Conservation (phyloP, 2,888 invertebrate species). For the Rhimphoctona megacephalus region DNA sequence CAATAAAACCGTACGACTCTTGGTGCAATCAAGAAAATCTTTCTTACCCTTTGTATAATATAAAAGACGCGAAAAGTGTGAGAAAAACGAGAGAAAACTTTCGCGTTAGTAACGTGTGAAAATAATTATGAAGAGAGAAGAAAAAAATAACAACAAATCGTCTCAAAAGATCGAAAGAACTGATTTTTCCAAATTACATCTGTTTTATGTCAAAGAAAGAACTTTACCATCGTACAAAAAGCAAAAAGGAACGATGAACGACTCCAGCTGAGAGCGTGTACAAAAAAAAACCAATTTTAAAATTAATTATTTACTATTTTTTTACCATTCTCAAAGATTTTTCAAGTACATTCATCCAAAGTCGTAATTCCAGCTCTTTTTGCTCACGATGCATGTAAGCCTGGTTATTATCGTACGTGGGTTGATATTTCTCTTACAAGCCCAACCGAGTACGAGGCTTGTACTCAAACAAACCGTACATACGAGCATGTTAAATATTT, state of each 20-base stretch:
- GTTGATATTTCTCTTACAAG: constrained; percentile 44
- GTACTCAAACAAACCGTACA: constrained; percentile 1
- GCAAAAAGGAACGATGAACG: neutral
- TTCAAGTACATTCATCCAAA: neutral
- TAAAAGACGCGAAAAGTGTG: neutral
- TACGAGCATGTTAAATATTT: constrained; percentile 40
- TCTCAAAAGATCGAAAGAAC: neutral
- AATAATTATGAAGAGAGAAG: neutral
- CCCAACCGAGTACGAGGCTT: constrained; percentile 13
- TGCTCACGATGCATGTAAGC: neutral
- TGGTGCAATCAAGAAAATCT: neutral
- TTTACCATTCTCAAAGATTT: neutral
- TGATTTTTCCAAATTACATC: neutral
- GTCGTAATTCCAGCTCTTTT: constrained; percentile 9
- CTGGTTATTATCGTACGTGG: constrained; percentile 48
- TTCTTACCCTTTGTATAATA: neutral
- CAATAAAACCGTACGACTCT: constrained; percentile 42
- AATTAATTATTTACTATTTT: neutral
- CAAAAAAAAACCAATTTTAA: neutral
- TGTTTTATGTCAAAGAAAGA: neutral
- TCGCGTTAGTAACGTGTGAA: neutral
- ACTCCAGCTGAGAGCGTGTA: neutral
- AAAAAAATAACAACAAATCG: neutral
- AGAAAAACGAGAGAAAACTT: neutral
- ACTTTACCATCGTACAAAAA: neutral